Evolutionary conservation across 2,113 vertebrate species (phyloP).

Genomic region (Turdus rufiventris): DNA sequence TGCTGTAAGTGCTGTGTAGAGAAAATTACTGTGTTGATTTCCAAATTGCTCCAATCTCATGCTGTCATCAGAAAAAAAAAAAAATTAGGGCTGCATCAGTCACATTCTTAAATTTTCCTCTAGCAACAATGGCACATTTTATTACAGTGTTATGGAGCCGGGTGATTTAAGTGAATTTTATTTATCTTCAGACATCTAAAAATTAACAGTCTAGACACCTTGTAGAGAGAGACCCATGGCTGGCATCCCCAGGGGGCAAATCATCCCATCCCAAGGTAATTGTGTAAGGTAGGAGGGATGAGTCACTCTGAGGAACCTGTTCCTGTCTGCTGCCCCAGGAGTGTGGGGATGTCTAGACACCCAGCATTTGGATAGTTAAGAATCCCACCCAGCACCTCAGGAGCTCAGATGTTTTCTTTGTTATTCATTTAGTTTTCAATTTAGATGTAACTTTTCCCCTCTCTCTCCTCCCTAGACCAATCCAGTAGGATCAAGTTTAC

Average conservation of each 20-base stretch:
- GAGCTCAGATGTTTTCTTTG: background rate
- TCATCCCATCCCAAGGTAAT: background rate
- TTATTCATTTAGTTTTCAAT: background rate
- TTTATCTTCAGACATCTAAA: constrained; percentile 31
- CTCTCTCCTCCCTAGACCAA: background rate
- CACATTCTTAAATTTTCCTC: background rate
- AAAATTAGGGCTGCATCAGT: background rate
- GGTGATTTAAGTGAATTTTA: background rate
- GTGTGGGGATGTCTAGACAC: background rate
- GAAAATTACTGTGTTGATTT: background rate
- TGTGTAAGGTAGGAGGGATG: background rate
- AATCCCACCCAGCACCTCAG: background rate
- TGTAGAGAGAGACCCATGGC: background rate
- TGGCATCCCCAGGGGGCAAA: background rate
- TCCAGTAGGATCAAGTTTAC: background rate
- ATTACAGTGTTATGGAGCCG: background rate
- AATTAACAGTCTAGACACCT: constrained; percentile 5
- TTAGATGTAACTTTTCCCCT: background rate
- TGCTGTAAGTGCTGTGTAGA: background rate
- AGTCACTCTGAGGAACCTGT: background rate
- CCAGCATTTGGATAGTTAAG: background rate
- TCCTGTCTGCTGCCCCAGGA: background rate
- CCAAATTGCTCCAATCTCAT: background rate
- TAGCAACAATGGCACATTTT: background rate
- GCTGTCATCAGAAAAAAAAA: background rate